Evolutionary conservation across 2,113 vertebrate genomes (phyloP), one percentile per base, ranked within the genome.

Genomic region (Illadopsis cleaveri): DNA sequence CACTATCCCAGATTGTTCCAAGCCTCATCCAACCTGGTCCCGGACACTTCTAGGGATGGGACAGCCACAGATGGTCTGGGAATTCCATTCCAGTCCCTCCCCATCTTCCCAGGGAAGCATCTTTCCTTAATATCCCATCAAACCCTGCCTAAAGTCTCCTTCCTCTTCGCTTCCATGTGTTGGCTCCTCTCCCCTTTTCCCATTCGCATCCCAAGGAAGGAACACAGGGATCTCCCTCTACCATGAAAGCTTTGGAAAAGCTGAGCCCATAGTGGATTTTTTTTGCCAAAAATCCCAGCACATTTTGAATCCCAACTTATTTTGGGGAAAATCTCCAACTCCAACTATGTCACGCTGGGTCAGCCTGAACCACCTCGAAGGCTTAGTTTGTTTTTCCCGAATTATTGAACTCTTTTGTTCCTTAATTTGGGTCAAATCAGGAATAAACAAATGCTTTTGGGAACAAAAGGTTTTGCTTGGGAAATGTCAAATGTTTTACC

Each of bases 401-500:
- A 44, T 75, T 70, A 31, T 60, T 92, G 87, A 94, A 89, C 89
- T 69, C 80, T 48, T 92, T 83, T 94, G 51, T 78, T 73, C 65
- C 64, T 60, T 76, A 82, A 91, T 91, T 92, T 38, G 40, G 69
- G 56, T 86, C 94, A 60, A 51, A 81, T 73, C 8, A 11, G 80
- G 91, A 97, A 81, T 47, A 92, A 95, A 94, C 72, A 94, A 94
- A 75, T 2, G 44, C 42, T 93, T 86, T 93, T 58, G 83, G 61
- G 90, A 97, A 94, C 93, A 97, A 97, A 96, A 92, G 20, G 48
- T 68, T 95, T 89, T 89, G 38, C 93, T 95, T 84, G 91, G 81
- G 71, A 94, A 94, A 94, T 22, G 93, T 91, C 96, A 95, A 84
- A 89, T 33, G 6, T 66, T 94, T 71, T 45, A 45, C 83, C 7